Percentiles rank a stretch among this genome's conserved stretches.
Conservation (phyloP, 2,113 vertebrate genomes). For the Aphyosemion australe region DNA sequence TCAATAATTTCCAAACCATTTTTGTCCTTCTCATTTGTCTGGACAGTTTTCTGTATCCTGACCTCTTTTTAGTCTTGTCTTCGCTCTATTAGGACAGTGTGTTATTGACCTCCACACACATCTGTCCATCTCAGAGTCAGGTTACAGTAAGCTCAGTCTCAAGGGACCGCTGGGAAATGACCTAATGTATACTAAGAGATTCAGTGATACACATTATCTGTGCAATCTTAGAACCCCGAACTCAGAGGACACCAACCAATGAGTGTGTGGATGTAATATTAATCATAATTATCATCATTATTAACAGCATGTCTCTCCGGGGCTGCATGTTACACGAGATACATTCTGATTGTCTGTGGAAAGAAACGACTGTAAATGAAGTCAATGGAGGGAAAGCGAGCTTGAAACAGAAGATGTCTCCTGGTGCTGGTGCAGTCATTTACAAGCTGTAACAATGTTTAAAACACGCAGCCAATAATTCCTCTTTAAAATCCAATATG, state of each 20-base stretch:
- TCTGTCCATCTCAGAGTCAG: conserved; percentile 43
- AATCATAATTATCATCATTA: neutral
- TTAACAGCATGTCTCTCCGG: neutral
- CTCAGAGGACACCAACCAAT: neutral
- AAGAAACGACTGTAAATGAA: neutral
- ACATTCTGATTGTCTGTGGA: neutral
- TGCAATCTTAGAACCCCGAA: conserved; percentile 2
- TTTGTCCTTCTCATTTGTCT: neutral
- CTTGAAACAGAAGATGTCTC: neutral
- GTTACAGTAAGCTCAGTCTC: conserved; percentile 41
- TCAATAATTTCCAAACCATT: neutral
- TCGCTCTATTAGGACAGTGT: neutral
- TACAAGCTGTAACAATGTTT: neutral
- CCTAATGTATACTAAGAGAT: conserved; percentile 11
- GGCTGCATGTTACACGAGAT: neutral
- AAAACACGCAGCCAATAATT: neutral
- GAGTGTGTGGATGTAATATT: neutral
- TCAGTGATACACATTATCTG: neutral
- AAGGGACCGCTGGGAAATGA: conserved; percentile 13
- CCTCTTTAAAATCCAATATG: neutral
- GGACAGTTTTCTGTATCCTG: neutral
- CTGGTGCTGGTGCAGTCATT: neutral
- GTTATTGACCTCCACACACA: conserved; percentile 42
- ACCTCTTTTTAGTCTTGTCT: neutral
- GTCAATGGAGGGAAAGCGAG: neutral